Percentiles rank a stretch among this genome's conserved stretches.
These are phyloP conservation scores for Chelon auratus DNA, from an alignment of 2,797 vertebrate genomes.

Conservation along the genomic window DNA sequence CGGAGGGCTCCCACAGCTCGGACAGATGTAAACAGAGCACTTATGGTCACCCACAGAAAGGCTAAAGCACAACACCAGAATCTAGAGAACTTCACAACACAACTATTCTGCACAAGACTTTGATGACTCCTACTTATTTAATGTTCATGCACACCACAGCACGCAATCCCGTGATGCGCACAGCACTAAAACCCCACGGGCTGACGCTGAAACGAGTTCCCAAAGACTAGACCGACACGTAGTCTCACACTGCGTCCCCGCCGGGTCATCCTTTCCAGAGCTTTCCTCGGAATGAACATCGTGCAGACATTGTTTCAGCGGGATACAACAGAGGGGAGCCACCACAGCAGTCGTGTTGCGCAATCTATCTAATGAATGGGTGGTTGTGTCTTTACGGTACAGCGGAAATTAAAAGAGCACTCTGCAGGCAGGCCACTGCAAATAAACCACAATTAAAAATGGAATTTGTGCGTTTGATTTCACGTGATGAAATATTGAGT, in stretches of 20 bases:
- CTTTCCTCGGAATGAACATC: constrained; percentile 40
- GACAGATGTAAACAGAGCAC: constrained; percentile 71
- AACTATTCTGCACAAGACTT: constrained; percentile 29
- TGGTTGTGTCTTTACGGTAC: constrained; percentile 58
- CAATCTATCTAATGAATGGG: constrained; percentile 70
- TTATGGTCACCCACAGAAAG: constrained; percentile 53
- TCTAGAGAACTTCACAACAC: constrained; percentile 53
- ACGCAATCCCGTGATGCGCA: constrained; percentile 41
- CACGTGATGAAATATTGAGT: constrained; percentile 11
- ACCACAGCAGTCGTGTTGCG: constrained; percentile 53
- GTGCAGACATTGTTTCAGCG: constrained; percentile 52
- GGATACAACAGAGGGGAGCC: constrained; percentile 39
- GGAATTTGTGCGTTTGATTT: constrained; percentile 53
- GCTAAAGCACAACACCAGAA: constrained; percentile 48
- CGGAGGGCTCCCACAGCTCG: constrained; percentile 46
- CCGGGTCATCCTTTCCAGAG: constrained; percentile 43
- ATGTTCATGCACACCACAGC: constrained; percentile 41
- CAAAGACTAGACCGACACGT: constrained; percentile 22
- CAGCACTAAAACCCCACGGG: constrained; percentile 50
- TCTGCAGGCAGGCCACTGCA: constrained; percentile 31
- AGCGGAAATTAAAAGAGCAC: constrained; percentile 56
- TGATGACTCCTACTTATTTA: constrained; percentile 52
- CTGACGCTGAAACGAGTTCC: constrained; percentile 45
- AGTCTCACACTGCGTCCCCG: constrained; percentile 30
- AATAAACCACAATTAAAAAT: constrained; percentile 51